Conservation (phyloP, 2,888 invertebrate species). For the Pollenia griseotomentosa region DNA sequence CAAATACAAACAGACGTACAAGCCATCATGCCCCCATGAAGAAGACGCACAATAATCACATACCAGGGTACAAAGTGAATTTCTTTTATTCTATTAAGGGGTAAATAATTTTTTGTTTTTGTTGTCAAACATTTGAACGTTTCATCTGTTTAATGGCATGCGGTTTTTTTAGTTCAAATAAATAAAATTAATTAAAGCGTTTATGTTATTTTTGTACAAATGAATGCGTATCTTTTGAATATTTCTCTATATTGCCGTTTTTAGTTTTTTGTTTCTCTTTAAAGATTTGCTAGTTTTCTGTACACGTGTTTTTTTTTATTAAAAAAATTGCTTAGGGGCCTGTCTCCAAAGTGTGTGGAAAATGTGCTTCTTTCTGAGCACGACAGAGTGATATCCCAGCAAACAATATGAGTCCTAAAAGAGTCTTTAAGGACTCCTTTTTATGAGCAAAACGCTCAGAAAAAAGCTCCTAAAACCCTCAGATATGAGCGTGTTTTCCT, state of each 20-base stretch:
- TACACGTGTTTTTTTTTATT: background rate
- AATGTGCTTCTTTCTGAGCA: background rate
- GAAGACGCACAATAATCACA: conserved; percentile 19
- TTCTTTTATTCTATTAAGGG: conserved; percentile 61
- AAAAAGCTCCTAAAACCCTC: too few species aligned
- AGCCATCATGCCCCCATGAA: conserved; percentile 31
- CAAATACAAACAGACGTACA: background rate
- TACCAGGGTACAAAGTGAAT: conserved; percentile 28
- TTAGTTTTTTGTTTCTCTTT: background rate
- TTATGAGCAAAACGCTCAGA: too few species aligned
- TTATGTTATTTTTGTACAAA: conserved; percentile 22
- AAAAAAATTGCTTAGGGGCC: background rate
- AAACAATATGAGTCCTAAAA: too few species aligned
- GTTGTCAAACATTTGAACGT: background rate
- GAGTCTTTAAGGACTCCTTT: too few species aligned
- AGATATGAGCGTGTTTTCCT: too few species aligned
- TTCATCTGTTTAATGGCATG: background rate
- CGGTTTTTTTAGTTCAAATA: conserved; percentile 2
- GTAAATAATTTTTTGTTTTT: conserved; percentile 25
- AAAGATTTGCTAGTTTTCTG: background rate
- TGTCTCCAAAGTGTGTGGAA: background rate
- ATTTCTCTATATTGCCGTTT: conserved; percentile 17
- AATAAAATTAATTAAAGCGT: conserved; percentile 34
- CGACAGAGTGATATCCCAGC: too few species aligned
- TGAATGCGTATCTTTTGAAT: background rate